phyloP scores from a whole-genome alignment of 1,140 invertebrate genomes.

The Drosophila neocordata region DNA sequence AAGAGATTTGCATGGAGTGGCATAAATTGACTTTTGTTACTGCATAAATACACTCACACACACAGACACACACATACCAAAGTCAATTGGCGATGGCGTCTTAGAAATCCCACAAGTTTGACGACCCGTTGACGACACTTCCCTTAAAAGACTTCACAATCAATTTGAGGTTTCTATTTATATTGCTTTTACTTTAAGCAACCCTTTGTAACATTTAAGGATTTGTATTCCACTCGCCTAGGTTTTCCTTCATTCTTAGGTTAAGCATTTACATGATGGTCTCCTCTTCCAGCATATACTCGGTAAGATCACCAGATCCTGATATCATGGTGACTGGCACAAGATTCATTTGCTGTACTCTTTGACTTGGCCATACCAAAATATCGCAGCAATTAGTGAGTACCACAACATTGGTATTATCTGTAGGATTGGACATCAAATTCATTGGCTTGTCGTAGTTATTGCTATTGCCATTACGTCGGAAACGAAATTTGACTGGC shows the following conservation, averaged over 20 bases:
- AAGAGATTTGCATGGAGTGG: slow-evolving; percentile 17
- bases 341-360: slow-evolving; percentile 65
- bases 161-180: slow-evolving; percentile 4
- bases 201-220: neutral
- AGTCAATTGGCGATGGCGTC: neutral
- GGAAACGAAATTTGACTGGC: slow-evolving; percentile 65
- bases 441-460: slow-evolving; percentile 37
- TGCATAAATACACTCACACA: neutral
- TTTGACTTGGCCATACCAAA: slow-evolving; percentile 68
- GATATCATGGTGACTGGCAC: slow-evolving; percentile 62
- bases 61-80: neutral
- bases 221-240: neutral
- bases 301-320: slow-evolving; percentile 58
- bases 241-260: neutral
- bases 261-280: slow-evolving; percentile 53
- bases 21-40: slow-evolving; percentile 12
- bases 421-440: slow-evolving; percentile 45
- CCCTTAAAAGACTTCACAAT: slow-evolving; percentile 34
- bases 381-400: slow-evolving; percentile 61
- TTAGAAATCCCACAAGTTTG: slow-evolving; percentile 16
- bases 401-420: slow-evolving; percentile 64
- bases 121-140: neutral
- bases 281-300: slow-evolving; percentile 71
- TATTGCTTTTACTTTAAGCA: neutral
- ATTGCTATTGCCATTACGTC: slow-evolving; percentile 47